A percentile compares a stretch with the other conserved stretches of the same genome.
These are phyloP conservation scores for Patella ulyssiponensis DNA, from an alignment of 2,888 invertebrate genomes.

Conservation along the genomic window DNA sequence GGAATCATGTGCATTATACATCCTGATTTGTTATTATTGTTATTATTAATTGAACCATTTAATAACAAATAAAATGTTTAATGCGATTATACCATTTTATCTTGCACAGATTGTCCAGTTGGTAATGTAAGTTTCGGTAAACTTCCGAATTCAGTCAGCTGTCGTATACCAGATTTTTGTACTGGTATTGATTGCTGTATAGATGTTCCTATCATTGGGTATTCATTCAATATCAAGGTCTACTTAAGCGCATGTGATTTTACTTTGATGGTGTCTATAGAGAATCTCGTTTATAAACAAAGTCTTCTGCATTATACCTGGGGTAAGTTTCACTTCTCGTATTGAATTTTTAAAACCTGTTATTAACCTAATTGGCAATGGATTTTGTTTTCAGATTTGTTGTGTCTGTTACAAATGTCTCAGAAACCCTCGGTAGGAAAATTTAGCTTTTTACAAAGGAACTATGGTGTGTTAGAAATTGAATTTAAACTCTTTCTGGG, in stretches of 20 bases:
- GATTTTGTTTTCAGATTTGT: no score
- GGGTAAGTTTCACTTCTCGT: slow-evolving; percentile 34
- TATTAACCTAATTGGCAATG: no score
- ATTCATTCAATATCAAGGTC: slow-evolving; percentile 41
- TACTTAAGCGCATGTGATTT: slow-evolving; percentile 48
- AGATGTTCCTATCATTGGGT: slow-evolving; percentile 38
- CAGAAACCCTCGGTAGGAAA: no score
- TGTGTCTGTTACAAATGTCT: no score
- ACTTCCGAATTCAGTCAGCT: slow-evolving; percentile 31
- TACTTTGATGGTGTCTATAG: slow-evolving; percentile 44
- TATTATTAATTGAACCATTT: no score
- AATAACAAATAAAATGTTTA: not conserved
- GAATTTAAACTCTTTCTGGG: no score
- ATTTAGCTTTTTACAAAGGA: no score
- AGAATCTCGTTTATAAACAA: slow-evolving; percentile 41
- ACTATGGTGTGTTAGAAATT: no score
- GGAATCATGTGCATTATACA: no score
- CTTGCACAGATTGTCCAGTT: not conserved
- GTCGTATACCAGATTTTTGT: slow-evolving; percentile 46
- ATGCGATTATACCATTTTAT: not conserved
- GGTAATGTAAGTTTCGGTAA: not conserved
- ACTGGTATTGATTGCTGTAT: slow-evolving; percentile 52
- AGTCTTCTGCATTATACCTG: slow-evolving; percentile 45
- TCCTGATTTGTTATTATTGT: no score
- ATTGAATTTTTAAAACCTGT: no score